A percentile compares a stretch with the other conserved stretches of the same genome.
These are phyloP conservation scores for Cephus cinctus DNA, from an alignment of 1,140 invertebrate species.

Conservation along the genomic window DNA sequence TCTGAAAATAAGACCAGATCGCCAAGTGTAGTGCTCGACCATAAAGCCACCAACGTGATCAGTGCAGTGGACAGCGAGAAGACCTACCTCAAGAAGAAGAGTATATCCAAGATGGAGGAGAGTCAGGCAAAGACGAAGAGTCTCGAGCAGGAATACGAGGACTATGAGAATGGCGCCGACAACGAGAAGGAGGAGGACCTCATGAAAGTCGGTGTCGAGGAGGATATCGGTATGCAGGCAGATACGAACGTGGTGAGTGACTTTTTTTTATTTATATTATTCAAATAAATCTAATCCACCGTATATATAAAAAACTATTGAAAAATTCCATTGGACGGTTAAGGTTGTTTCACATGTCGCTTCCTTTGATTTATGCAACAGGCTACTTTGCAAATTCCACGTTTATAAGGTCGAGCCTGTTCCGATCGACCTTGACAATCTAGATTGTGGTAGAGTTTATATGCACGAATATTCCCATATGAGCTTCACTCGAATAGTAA, in stretches of 20 bases:
- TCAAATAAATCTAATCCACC: no score
- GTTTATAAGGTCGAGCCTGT: no score
- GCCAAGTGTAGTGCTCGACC: background rate
- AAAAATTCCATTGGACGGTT: no score
- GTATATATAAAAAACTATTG: no score
- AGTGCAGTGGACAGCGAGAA: conserved; percentile 13
- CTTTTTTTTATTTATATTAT: no score
- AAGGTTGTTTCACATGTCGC: no score
- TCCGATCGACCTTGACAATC: no score
- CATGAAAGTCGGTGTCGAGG: conserved; percentile 16
- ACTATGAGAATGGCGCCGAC: conserved; percentile 32
- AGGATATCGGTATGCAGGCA: conserved; percentile 35
- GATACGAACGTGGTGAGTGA: conserved; percentile 39
- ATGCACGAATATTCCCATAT: no score
- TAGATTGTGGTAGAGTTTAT: no score
- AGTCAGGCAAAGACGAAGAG: conserved; percentile 31
- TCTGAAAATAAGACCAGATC: background rate
- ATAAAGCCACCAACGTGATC: conserved; percentile 12
- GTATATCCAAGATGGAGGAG: conserved; percentile 9
- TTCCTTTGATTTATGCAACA: no score
- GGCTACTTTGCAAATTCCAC: no score
- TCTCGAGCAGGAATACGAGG: conserved; percentile 41
- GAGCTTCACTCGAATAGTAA: no score
- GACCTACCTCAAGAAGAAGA: conserved; percentile 7
- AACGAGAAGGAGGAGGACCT: conserved; percentile 37